A percentile compares a stretch with the other conserved stretches of the same genome.
These are phyloP conservation scores for Paguma larvata DNA, from an alignment of 2,797 vertebrate genomes.

Conservation along the genomic window DNA sequence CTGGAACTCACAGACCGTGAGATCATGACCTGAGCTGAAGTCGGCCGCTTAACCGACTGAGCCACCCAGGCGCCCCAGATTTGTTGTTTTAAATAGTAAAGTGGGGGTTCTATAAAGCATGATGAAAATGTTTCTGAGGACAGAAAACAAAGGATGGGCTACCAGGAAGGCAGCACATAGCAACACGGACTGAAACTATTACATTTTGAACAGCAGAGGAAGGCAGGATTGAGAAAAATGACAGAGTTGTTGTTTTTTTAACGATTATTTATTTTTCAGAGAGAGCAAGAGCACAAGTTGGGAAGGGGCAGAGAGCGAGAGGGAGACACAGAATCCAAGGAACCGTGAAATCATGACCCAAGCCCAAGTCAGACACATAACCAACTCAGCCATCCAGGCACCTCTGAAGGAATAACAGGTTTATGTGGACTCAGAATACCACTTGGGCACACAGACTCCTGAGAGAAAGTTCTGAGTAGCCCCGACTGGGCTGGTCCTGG, in stretches of 20 bases:
- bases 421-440: neutral
- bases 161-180: neutral
- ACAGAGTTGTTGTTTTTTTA: too few species aligned
- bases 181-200: neutral
- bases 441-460: neutral
- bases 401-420: neutral
- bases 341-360: too few species aligned
- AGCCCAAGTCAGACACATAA: too few species aligned
- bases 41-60: too few species aligned
- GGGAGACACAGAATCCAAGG: too few species aligned
- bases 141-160: neutral
- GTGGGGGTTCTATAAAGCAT: neutral
- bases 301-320: too few species aligned
- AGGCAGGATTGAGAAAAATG: neutral
- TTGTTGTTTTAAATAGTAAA: conserved; percentile 2
- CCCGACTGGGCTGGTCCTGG: neutral
- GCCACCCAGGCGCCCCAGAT: too few species aligned
- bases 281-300: too few species aligned
- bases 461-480: neutral
- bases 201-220: neutral
- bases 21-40: too few species aligned
- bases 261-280: too few species aligned
- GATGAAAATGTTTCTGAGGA: neutral
- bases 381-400: too few species aligned
- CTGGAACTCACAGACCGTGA: too few species aligned